These are phyloP conservation scores for Sarcophaga bullata DNA, from an alignment of 1,140 invertebrate species.

Conservation along the genomic window DNA sequence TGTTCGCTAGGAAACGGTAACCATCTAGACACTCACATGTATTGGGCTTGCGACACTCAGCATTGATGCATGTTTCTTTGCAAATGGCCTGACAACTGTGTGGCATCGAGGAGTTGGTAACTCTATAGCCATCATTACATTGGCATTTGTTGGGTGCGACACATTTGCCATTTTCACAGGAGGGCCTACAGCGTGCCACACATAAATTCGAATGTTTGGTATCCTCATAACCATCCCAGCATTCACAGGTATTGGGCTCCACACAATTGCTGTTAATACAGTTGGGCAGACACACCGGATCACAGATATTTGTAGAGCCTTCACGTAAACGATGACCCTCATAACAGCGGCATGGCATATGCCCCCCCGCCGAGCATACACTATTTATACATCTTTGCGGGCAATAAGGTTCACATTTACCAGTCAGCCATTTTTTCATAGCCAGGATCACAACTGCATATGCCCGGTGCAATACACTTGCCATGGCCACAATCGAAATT, in stretches of 20 bases:
- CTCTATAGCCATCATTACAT: conserved; percentile 53
- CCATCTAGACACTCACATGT: conserved; percentile 67
- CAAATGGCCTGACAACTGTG: conserved; percentile 59
- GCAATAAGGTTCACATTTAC: conserved; percentile 64
- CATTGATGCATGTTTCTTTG: conserved; percentile 67
- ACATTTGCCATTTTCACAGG: conserved; percentile 62
- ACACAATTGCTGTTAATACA: conserved; percentile 68
- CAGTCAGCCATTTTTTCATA: conserved; percentile 58
- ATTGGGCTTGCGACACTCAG: conserved; percentile 64
- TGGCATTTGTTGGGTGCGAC: conserved; percentile 54
- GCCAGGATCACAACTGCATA: conserved; percentile 55
- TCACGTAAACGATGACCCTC: conserved; percentile 52
- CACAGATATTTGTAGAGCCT: conserved; percentile 61
- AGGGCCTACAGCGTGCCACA: conserved; percentile 60
- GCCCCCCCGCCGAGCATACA: conserved; percentile 51
- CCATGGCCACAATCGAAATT: conserved; percentile 53
- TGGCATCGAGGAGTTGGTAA: conserved; percentile 55
- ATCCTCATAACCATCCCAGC: conserved; percentile 56
- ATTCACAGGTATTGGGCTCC: conserved; percentile 64
- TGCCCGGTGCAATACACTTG: conserved; percentile 56
- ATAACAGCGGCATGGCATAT: conserved; percentile 58
- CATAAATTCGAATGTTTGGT: conserved; percentile 54
- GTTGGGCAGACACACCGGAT: conserved; percentile 63
- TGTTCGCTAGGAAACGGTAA: conserved; percentile 63
- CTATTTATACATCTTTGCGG: conserved; percentile 59